Evolutionary conservation across 2,113 vertebrate genomes (phyloP).

Genomic region (Andinoacara biseriatus): DNA sequence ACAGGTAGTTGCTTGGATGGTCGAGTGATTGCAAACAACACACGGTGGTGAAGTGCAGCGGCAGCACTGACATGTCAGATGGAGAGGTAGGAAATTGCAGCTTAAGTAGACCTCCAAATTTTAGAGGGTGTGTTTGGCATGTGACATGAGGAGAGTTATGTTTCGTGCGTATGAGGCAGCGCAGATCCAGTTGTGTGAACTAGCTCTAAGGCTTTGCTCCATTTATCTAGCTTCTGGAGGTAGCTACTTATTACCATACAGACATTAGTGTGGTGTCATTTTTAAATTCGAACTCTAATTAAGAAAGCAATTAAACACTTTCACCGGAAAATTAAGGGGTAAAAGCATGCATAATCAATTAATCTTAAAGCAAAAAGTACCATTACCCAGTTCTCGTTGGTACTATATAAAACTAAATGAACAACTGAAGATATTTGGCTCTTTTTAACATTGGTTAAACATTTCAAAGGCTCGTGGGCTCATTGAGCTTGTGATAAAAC

Average conservation of each 20-base stretch:
- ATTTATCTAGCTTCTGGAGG: neutral
- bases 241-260: neutral
- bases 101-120: neutral
- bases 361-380: neutral
- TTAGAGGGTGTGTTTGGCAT: neutral
- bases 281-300: slow-evolving; percentile 5
- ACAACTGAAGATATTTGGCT: neutral
- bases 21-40: neutral
- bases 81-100: neutral
- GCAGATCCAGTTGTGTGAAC: neutral
- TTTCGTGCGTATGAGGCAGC: neutral
- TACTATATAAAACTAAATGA: neutral
- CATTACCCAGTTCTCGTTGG: neutral
- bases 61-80: neutral
- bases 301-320: slow-evolving; percentile 6
- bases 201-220: neutral
- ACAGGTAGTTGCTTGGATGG: neutral
- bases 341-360: slow-evolving; percentile 14
- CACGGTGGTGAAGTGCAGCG: neutral
- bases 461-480: neutral
- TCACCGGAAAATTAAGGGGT: neutral
- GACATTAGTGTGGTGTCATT: slow-evolving; percentile 7
- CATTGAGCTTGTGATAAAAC: neutral
- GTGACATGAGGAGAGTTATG: neutral
- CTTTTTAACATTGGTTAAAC: neutral